A percentile compares a stretch with the other conserved stretches of the same genome.
These are phyloP conservation scores for Drosophila nigricruria DNA, from an alignment of 2,888 invertebrate species.

Conservation along the genomic window DNA sequence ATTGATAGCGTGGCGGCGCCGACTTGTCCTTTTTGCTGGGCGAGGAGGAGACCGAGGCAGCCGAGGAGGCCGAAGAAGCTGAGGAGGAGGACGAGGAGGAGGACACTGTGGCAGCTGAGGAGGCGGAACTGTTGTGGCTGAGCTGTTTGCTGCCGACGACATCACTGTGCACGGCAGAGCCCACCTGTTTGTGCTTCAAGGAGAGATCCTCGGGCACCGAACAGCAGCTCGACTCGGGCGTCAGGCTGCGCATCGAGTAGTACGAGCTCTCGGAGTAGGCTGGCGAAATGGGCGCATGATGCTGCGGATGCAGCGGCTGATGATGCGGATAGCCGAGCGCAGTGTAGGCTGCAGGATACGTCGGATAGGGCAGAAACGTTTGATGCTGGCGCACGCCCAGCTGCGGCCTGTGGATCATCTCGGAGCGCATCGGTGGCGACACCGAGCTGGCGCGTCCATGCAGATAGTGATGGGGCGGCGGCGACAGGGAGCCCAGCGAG, in stretches of 20 bases:
- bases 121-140: constrained; percentile 10
- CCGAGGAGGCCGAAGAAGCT: constrained; percentile 7
- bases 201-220: constrained; percentile 85
- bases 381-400: constrained; percentile 75
- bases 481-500: constrained; percentile 83
- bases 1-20: constrained; percentile 92
- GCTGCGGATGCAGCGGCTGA: constrained; percentile 50
- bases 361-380: constrained; percentile 81
- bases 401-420: constrained; percentile 82
- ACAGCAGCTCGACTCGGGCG: constrained; percentile 84
- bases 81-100: constrained; percentile 13
- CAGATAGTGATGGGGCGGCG: constrained; percentile 83
- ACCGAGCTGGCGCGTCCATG: constrained; percentile 84
- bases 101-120: constrained; percentile 17
- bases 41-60: constrained; percentile 47
- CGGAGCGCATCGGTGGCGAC: constrained; percentile 84
- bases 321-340: constrained; percentile 64
- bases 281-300: constrained; percentile 84
- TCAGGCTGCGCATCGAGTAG: constrained; percentile 84
- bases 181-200: constrained; percentile 76
- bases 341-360: constrained; percentile 66
- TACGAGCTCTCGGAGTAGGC: constrained; percentile 85
- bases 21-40: constrained; percentile 85
- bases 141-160: constrained; percentile 18
- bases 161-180: constrained; percentile 11